Conservation (phyloP, 1,140 invertebrate genomes). For the Diplogasteroides magnus region DNA sequence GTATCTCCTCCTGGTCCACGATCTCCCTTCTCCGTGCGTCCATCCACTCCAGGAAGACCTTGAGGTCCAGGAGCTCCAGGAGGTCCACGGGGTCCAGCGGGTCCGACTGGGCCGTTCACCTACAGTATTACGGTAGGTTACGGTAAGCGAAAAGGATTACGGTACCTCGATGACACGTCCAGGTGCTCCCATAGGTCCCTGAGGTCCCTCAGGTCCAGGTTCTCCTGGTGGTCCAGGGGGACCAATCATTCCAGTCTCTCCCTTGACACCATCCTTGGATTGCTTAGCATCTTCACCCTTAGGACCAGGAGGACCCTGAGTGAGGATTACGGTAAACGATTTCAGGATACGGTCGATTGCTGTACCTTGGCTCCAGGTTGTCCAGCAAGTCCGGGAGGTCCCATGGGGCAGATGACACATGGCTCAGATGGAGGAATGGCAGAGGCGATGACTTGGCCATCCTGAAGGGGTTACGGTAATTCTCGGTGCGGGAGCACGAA, state of each 20-base stretch:
- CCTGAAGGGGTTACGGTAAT: neutral
- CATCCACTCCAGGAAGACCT: constrained; percentile 15
- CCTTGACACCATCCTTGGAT: constrained; percentile 38
- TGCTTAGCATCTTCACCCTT: constrained; percentile 33
- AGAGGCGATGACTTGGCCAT: constrained; percentile 9
- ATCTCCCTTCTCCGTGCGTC: constrained; percentile 29
- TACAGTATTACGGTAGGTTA: too few species aligned
- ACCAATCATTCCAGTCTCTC: constrained; percentile 38
- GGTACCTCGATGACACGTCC: constrained; percentile 39
- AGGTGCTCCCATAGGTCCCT: constrained; percentile 29
- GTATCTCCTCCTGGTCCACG: too few species aligned
- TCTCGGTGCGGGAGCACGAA: neutral
- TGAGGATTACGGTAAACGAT: too few species aligned
- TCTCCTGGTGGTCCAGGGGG: constrained; percentile 35
- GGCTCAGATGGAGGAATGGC: constrained; percentile 46
- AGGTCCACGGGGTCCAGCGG: constrained; percentile 23
- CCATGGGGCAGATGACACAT: constrained; percentile 46
- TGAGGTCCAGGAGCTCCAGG: constrained; percentile 28
- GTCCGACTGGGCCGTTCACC: constrained; percentile 50
- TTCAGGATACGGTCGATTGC: too few species aligned
- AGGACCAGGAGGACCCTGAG: constrained; percentile 45
- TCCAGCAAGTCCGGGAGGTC: constrained; percentile 24
- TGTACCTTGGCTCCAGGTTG: constrained; percentile 43
- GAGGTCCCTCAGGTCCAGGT: constrained; percentile 14
- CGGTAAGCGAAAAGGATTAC: too few species aligned